A percentile compares a stretch with the other conserved stretches of the same genome.
These are phyloP conservation scores for Dicrurus megarhynchus DNA, from an alignment of 2,113 vertebrate species.

Conservation along the genomic window DNA sequence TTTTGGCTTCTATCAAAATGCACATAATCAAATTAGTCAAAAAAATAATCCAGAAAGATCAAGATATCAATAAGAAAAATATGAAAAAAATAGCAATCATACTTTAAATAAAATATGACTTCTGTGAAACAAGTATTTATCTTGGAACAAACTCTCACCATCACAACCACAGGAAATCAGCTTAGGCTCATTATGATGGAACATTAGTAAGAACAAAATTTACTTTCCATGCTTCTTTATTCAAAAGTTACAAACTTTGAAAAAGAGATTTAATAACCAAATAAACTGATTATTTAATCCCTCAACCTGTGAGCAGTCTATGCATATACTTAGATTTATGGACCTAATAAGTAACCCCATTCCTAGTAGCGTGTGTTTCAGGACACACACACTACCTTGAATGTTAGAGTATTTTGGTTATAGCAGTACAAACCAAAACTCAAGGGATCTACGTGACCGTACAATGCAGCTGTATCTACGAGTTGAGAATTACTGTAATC, in stretches of 20 bases:
- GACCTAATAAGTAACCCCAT: background rate
- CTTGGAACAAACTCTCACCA: background rate
- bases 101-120: background rate
- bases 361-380: background rate
- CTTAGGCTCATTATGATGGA: background rate
- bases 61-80: background rate
- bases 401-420: background rate
- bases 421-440: background rate
- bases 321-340: background rate
- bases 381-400: background rate
- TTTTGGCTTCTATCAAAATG: slow-evolving; percentile 38
- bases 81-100: background rate
- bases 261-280: background rate
- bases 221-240: background rate
- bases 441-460: background rate
- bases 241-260: background rate
- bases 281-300: background rate
- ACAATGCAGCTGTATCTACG: background rate
- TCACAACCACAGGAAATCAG: background rate
- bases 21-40: background rate
- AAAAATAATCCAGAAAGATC: background rate
- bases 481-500: background rate
- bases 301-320: background rate
- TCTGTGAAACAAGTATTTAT: background rate
- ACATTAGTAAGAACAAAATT: background rate